phyloP scores from a whole-genome alignment of 2,888 invertebrate species.

The Amiota minor region DNA sequence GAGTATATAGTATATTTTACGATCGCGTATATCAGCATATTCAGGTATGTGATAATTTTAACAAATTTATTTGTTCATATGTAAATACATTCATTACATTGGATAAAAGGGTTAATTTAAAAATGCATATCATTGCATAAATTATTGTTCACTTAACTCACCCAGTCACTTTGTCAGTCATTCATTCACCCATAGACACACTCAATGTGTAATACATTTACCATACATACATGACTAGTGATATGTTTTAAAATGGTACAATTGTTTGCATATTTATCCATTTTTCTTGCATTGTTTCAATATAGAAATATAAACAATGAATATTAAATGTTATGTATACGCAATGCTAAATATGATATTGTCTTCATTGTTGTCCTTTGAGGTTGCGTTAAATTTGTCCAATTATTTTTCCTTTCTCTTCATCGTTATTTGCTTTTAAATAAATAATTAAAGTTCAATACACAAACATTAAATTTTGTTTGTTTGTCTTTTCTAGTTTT shows the following conservation, averaged over 20 bases:
- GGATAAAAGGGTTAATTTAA: constrained; percentile 14
- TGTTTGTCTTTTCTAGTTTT: no score
- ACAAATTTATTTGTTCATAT: constrained; percentile 20
- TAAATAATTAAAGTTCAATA: no score
- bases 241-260: not conserved
- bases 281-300: no score
- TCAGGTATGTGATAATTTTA: constrained; percentile 19
- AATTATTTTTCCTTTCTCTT: no score
- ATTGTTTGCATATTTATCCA: no score
- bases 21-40: not conserved
- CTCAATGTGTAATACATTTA: no score
- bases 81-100: constrained; percentile 10
- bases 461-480: no score
- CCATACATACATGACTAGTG: not conserved
- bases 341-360: not conserved
- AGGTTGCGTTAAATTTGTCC: no score
- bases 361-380: no score
- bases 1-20: no score
- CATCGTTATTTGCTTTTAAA: no score
- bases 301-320: not conserved
- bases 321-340: constrained; percentile 7
- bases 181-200: not conserved
- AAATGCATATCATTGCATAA: constrained; percentile 20
- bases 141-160: constrained; percentile 7
- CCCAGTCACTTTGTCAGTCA: not conserved